phyloP scores from a whole-genome alignment of 2,113 vertebrate species.

The Nerophis ophidion region DNA sequence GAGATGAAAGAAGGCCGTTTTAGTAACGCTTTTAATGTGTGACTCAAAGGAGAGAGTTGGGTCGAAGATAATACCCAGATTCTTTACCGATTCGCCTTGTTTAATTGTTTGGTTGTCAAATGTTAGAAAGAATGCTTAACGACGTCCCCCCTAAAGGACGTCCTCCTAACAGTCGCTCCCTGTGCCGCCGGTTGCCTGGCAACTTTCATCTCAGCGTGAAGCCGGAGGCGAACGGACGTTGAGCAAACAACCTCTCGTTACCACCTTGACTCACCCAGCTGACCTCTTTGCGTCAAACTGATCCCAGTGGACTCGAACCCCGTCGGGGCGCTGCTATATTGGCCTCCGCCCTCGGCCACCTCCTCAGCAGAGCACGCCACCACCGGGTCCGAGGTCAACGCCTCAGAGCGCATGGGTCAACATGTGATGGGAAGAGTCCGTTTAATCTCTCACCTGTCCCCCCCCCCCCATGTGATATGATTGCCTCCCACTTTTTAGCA shows the following conservation, averaged over 20 bases:
- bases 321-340: constrained; percentile 32
- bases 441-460: neutral
- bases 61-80: too few relatives aligned
- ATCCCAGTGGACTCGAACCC: constrained; percentile 50
- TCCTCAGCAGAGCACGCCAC: constrained; percentile 30
- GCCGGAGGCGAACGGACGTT: constrained; percentile 30
- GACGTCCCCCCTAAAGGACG: neutral
- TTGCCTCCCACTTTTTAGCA: neutral
- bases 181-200: constrained; percentile 33
- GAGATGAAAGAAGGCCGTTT: too few relatives aligned
- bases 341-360: constrained; percentile 10
- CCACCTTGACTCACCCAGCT: constrained; percentile 49
- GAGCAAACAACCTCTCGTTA: constrained; percentile 39
- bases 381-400: neutral
- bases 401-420: constrained; percentile 10
- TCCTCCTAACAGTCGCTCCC: too few relatives aligned
- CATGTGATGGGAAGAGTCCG: neutral
- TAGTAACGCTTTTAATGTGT: too few relatives aligned
- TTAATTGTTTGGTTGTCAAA: too few relatives aligned
- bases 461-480: neutral
- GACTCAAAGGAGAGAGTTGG: too few relatives aligned
- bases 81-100: too few relatives aligned
- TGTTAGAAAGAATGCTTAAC: too few relatives aligned
- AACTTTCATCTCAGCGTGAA: constrained; percentile 25
- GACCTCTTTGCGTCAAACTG: constrained; percentile 44